Evolutionary conservation across 2,113 vertebrate genomes (phyloP).

Genomic region (Phoenicopterus ruber): DNA sequence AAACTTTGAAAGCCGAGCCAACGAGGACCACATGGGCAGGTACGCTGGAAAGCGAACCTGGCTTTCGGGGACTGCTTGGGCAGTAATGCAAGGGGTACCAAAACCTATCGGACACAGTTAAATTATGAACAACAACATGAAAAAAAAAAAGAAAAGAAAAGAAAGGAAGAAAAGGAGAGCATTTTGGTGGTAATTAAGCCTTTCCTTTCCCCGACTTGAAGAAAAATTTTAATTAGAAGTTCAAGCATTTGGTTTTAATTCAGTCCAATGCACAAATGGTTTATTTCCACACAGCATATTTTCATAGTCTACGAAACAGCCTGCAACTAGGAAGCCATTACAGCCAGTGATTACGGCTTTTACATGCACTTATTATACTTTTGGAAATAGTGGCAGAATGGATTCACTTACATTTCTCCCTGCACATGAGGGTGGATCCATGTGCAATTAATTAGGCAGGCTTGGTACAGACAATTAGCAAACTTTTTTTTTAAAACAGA

Average conservation of each 20-base stretch:
- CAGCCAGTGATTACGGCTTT: slow-evolving; percentile 55
- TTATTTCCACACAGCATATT: slow-evolving; percentile 56
- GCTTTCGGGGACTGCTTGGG: not conserved
- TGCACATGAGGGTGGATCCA: not conserved
- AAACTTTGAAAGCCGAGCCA: slow-evolving; percentile 35
- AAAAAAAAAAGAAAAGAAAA: no score
- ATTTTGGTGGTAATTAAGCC: slow-evolving; percentile 27
- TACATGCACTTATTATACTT: slow-evolving; percentile 31
- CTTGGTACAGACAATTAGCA: slow-evolving; percentile 40
- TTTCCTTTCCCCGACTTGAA: slow-evolving; percentile 12
- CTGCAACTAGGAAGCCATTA: slow-evolving; percentile 60
- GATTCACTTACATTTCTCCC: slow-evolving; percentile 26
- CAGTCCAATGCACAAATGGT: slow-evolving; percentile 60
- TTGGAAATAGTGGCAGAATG: not conserved
- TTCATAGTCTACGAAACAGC: slow-evolving; percentile 33
- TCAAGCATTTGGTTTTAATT: slow-evolving; percentile 66
- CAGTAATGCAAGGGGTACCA: not conserved
- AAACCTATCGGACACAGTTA: not conserved
- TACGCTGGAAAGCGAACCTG: not conserved
- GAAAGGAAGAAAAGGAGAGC: not conserved
- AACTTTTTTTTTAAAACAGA: not conserved
- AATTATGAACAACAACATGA: not conserved
- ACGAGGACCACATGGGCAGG: slow-evolving; percentile 51
- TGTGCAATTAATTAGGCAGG: slow-evolving; percentile 38
- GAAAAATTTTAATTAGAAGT: slow-evolving; percentile 61